Evolutionary conservation across 2,888 invertebrate species (phyloP).

Genomic region (Molorchus minor): DNA sequence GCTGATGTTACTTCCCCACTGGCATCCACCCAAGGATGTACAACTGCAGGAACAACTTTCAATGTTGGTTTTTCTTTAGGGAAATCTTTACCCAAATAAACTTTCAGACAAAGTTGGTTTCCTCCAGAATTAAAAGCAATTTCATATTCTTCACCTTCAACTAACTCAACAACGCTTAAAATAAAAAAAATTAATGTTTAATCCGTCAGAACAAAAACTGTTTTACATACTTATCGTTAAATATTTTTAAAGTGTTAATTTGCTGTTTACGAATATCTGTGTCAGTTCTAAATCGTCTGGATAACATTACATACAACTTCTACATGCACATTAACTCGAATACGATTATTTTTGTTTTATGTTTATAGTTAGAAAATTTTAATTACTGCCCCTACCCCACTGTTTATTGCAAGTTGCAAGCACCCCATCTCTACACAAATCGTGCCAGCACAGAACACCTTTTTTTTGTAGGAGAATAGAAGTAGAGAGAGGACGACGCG

Average conservation of each 20-base stretch:
- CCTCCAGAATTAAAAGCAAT: slow-evolving; percentile 74
- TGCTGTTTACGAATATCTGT: slow-evolving; percentile 73
- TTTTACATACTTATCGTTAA: slow-evolving; percentile 76
- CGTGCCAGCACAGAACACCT: too few relatives aligned
- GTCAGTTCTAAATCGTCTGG: slow-evolving; percentile 67
- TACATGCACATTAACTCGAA: not conserved
- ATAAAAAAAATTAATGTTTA: slow-evolving; percentile 6
- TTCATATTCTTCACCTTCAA: slow-evolving; percentile 76
- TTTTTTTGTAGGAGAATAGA: too few relatives aligned
- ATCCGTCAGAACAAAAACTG: slow-evolving; percentile 10
- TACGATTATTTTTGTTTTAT: too few relatives aligned
- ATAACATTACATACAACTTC: slow-evolving; percentile 63
- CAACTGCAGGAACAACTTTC: slow-evolving; percentile 71
- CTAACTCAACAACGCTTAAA: slow-evolving; percentile 74
- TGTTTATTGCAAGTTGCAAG: too few relatives aligned
- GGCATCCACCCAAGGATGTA: slow-evolving; percentile 77
- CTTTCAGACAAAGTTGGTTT: slow-evolving; percentile 72
- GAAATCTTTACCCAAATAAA: slow-evolving; percentile 75
- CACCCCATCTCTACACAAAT: too few relatives aligned
- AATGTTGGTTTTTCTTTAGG: slow-evolving; percentile 79
- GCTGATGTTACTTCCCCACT: slow-evolving; percentile 77
- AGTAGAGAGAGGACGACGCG: too few relatives aligned
- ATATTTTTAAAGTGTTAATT: slow-evolving; percentile 83
- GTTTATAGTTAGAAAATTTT: too few relatives aligned
- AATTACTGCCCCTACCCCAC: too few relatives aligned